These are phyloP conservation scores for Lepus townsendii DNA, from an alignment of 2,797 vertebrate species.

Conservation along the genomic window DNA sequence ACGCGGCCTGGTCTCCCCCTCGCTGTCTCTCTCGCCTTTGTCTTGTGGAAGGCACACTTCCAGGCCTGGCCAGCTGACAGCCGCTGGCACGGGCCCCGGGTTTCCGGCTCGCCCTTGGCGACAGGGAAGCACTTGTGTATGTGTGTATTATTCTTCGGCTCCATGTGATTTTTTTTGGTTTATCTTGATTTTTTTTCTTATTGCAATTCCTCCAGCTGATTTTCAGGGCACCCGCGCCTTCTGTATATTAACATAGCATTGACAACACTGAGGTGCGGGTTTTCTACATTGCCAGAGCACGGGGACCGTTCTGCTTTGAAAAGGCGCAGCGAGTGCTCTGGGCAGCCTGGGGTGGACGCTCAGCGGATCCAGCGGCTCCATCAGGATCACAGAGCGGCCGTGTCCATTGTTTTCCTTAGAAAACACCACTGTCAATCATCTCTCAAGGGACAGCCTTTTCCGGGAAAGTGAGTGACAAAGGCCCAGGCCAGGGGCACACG, in stretches of 20 bases:
- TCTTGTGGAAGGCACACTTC: constrained; percentile 70
- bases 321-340: constrained; percentile 44
- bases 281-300: constrained; percentile 34
- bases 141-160: constrained; percentile 53
- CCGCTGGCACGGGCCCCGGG: background rate
- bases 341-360: constrained; percentile 76
- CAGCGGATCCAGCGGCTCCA: constrained; percentile 55
- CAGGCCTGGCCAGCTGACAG: constrained; percentile 64
- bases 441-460: constrained; percentile 44
- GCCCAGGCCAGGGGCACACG: background rate
- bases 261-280: constrained; percentile 14
- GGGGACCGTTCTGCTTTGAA: constrained; percentile 51
- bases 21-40: constrained; percentile 62
- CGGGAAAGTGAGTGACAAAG: constrained; percentile 49
- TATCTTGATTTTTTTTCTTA: constrained; percentile 25
- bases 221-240: background rate
- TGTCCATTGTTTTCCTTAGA: constrained; percentile 76
- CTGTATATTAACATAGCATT: constrained; percentile 47
- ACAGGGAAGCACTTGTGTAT: constrained; percentile 33
- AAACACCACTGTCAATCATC: constrained; percentile 67
- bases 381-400: constrained; percentile 52
- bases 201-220: constrained; percentile 46
- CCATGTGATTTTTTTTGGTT: background rate
- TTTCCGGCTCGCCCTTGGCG: constrained; percentile 45
- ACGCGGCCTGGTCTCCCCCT: background rate